Percentiles rank a stretch among this genome's conserved stretches.
Evolutionary conservation across 1,140 invertebrate species (phyloP).

Genomic region (Sarcophaga peregrina): DNA sequence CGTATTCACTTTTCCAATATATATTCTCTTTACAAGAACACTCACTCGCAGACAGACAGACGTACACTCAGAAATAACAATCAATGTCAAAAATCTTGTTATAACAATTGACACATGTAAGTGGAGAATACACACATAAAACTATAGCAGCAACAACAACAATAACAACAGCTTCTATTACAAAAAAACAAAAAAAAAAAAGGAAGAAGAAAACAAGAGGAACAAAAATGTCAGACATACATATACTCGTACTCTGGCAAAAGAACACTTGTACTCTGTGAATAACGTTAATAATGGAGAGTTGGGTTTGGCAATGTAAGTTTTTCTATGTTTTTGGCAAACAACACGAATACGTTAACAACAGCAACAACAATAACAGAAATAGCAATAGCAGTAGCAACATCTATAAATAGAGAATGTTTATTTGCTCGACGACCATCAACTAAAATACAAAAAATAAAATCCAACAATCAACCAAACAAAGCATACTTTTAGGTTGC

Average conservation of each 20-base stretch:
- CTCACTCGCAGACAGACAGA: neutral
- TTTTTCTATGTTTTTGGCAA: slow-evolving; percentile 3
- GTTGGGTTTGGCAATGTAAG: neutral
- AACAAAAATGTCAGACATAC: too few species aligned
- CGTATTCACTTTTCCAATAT: neutral
- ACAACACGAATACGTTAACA: too few species aligned
- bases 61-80: slow-evolving; percentile 10
- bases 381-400: neutral
- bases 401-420: neutral
- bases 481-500: slow-evolving; percentile 6
- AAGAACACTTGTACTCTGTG: too few species aligned
- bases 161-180: neutral
- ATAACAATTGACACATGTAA: slow-evolving; percentile 27
- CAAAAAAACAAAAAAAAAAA: neutral
- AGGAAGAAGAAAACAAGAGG: too few species aligned
- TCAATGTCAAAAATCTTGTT: slow-evolving; percentile 27
- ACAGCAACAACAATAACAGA: too few species aligned
- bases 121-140: neutral
- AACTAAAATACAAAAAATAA: neutral
- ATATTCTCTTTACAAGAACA: neutral
- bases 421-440: slow-evolving; percentile 21
- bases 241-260: too few species aligned
- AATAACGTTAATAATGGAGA: too few species aligned
- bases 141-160: neutral
- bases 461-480: neutral